These are phyloP conservation scores for Piscicola geometra DNA, from an alignment of 2,888 invertebrate genomes.

Conservation along the genomic window DNA sequence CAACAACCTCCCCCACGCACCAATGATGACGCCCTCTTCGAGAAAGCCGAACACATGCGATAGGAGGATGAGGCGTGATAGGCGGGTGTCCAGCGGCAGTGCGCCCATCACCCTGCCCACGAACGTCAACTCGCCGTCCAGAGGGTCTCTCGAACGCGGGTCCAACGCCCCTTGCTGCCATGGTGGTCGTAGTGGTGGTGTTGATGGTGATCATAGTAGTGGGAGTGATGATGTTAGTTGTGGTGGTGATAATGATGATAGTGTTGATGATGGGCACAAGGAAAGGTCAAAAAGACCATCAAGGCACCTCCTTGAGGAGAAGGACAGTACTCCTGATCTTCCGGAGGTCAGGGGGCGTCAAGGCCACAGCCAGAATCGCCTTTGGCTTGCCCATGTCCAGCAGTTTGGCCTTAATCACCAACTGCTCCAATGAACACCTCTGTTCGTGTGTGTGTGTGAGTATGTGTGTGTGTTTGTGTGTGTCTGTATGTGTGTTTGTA, in stretches of 20 bases:
- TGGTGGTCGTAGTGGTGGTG: no score
- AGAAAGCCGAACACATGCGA: slow-evolving; percentile 80
- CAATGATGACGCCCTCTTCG: slow-evolving; percentile 79
- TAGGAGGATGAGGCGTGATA: slow-evolving; percentile 77
- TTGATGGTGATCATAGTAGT: background rate
- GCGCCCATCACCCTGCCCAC: slow-evolving; percentile 76
- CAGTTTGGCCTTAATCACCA: slow-evolving; percentile 75
- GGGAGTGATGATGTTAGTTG: background rate
- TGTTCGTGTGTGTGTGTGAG: slow-evolving; percentile 46
- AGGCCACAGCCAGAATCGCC: slow-evolving; percentile 73
- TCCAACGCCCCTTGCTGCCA: slow-evolving; percentile 72
- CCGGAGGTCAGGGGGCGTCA: slow-evolving; percentile 78
- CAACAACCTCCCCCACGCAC: slow-evolving; percentile 43
- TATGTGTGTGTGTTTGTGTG: no score
- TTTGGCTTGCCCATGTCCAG: slow-evolving; percentile 76
- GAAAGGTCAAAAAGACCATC: background rate
- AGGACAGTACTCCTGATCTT: slow-evolving; percentile 77
- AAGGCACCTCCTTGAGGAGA: slow-evolving; percentile 66
- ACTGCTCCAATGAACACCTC: slow-evolving; percentile 73
- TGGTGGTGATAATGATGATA: background rate
- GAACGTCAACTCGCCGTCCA: slow-evolving; percentile 82
- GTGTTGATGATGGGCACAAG: background rate
- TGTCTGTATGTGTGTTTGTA: no score
- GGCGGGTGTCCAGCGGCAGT: slow-evolving; percentile 75
- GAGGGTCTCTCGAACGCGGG: slow-evolving; percentile 58